These are phyloP conservation scores for Ypsolopha sequella DNA, from an alignment of 2,888 invertebrate species.

Conservation along the genomic window DNA sequence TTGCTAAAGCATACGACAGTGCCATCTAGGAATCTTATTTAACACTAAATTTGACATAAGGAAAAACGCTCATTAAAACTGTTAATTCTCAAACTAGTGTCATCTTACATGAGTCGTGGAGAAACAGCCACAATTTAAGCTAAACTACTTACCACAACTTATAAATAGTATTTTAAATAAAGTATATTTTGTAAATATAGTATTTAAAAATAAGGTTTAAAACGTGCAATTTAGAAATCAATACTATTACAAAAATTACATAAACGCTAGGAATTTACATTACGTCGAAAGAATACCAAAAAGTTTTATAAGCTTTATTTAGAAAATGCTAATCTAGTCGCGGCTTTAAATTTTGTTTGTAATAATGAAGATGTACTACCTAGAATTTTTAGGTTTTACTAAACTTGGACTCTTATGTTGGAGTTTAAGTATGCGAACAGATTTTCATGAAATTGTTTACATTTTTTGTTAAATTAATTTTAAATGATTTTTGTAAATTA, in stretches of 20 bases:
- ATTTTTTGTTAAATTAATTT: background rate
- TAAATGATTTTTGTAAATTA: background rate
- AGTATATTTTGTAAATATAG: conserved; percentile 66
- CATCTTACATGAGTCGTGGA: too few relatives aligned
- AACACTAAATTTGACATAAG: too few relatives aligned
- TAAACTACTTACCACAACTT: conserved; percentile 8
- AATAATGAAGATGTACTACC: background rate
- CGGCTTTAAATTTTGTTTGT: conserved; percentile 22
- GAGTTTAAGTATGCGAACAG: background rate
- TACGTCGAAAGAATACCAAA: conserved; percentile 9
- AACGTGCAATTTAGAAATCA: conserved; percentile 63
- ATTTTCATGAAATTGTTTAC: background rate
- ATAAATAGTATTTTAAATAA: conserved; percentile 58
- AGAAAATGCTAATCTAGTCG: conserved; percentile 34
- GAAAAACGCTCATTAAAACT: too few relatives aligned
- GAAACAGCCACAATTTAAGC: too few relatives aligned
- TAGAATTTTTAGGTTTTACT: background rate
- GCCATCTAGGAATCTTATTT: too few relatives aligned
- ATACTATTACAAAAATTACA: conserved; percentile 35
- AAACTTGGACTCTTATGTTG: background rate
- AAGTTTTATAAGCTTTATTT: conserved; percentile 3
- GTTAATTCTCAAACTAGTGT: too few relatives aligned
- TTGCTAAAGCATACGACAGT: too few relatives aligned
- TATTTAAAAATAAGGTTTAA: conserved; percentile 30
- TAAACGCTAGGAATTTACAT: conserved; percentile 49